These are phyloP conservation scores for Bedellia somnulentella DNA, from an alignment of 2,888 invertebrate genomes.

Conservation along the genomic window DNA sequence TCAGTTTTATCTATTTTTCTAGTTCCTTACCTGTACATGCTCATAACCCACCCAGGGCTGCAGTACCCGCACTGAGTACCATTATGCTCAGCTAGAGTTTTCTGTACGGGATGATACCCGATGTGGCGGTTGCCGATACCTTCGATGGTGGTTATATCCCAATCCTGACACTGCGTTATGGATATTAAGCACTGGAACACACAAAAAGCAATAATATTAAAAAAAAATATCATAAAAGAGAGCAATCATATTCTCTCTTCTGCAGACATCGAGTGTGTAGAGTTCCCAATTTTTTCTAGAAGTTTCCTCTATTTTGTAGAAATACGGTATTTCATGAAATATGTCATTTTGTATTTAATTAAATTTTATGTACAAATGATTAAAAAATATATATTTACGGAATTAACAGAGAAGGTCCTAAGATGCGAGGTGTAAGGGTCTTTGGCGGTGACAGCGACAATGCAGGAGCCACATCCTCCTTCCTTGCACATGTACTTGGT, in stretches of 20 bases:
- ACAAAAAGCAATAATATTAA: neutral
- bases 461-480: slow-evolving; percentile 70
- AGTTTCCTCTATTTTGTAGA: too few species aligned
- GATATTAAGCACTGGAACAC: slow-evolving; percentile 37
- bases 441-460: slow-evolving; percentile 37
- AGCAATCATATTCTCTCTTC: too few species aligned
- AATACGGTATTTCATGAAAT: too few species aligned
- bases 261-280: too few species aligned
- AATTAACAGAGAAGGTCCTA: slow-evolving; percentile 62
- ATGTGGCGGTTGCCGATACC: slow-evolving; percentile 59
- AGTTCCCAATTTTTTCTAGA: too few species aligned
- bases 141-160: slow-evolving; percentile 69
- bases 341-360: too few species aligned
- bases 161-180: slow-evolving; percentile 47
- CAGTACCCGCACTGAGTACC: slow-evolving; percentile 77
- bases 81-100: slow-evolving; percentile 60
- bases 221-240: neutral
- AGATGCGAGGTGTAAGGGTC: slow-evolving; percentile 22
- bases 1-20: too few species aligned
- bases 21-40: slow-evolving; percentile 55
- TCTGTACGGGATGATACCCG: slow-evolving; percentile 69
- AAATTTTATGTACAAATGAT: too few species aligned
- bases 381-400: slow-evolving; percentile 61
- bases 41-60: slow-evolving; percentile 77
- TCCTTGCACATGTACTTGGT: slow-evolving; percentile 71